Conservation (phyloP, 2,888 invertebrate genomes). For the Latheticus oryzae region DNA sequence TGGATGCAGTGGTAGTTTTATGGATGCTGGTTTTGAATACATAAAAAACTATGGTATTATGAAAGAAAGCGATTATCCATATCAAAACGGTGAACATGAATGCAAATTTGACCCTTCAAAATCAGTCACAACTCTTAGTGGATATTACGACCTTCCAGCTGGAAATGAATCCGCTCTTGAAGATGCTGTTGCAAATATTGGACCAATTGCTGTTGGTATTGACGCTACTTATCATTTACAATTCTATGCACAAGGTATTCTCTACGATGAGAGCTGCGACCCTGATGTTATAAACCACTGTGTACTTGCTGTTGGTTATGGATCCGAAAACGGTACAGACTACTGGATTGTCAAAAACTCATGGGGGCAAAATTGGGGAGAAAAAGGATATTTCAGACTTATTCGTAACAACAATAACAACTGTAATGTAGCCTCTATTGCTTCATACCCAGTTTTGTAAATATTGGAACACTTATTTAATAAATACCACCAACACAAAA, state of each 20-base stretch:
- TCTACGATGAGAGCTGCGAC: slow-evolving; percentile 15
- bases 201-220: slow-evolving; percentile 28
- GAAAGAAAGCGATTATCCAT: slow-evolving; percentile 69
- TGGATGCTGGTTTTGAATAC: slow-evolving; percentile 67
- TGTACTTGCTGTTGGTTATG: slow-evolving; percentile 31
- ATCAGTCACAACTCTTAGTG: slow-evolving; percentile 61
- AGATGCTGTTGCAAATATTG: slow-evolving; percentile 12
- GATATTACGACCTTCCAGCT: slow-evolving; percentile 72
- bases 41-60: slow-evolving; percentile 68
- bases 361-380: slow-evolving; percentile 29
- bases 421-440: slow-evolving; percentile 29
- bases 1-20: slow-evolving; percentile 69
- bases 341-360: slow-evolving; percentile 33
- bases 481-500: background rate
- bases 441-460: slow-evolving; percentile 22
- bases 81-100: slow-evolving; percentile 55
- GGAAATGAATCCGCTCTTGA: slow-evolving; percentile 10
- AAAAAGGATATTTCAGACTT: slow-evolving; percentile 22
- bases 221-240: slow-evolving; percentile 14
- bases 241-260: slow-evolving; percentile 25
- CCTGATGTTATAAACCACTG: slow-evolving; percentile 24
- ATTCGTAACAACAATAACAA: slow-evolving; percentile 16
- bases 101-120: slow-evolving; percentile 53
- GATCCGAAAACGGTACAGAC: slow-evolving; percentile 13
- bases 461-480: background rate